These are phyloP conservation scores for Peromyscus attwateri DNA, from an alignment of 2,797 vertebrate genomes.

Conservation along the genomic window DNA sequence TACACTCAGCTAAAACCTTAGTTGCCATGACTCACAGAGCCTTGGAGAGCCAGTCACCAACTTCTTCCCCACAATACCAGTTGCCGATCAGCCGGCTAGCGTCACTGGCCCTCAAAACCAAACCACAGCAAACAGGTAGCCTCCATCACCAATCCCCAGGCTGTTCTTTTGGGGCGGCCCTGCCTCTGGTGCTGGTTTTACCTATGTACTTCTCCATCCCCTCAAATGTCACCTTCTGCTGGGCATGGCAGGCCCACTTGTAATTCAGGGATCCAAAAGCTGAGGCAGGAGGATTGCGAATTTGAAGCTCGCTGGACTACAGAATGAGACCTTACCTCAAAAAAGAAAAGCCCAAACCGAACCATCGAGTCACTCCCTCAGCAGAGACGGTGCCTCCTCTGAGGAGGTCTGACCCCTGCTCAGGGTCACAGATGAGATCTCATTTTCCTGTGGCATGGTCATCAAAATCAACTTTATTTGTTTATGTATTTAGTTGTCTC, in stretches of 20 bases:
- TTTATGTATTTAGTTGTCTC: neutral
- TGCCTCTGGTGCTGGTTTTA: neutral
- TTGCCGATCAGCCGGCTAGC: rapidly evolving
- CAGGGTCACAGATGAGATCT: neutral
- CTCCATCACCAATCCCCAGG: rapidly evolving
- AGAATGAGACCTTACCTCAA: neutral
- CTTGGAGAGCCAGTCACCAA: neutral
- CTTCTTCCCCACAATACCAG: neutral
- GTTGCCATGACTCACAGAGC: too few relatives aligned
- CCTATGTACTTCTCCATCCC: rapidly evolving
- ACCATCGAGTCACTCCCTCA: neutral
- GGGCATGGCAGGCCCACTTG: neutral
- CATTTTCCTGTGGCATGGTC: neutral
- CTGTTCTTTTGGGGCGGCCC: rapidly evolving
- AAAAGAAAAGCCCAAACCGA: neutral
- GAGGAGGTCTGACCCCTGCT: neutral
- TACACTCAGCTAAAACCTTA: neutral
- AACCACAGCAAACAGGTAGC: neutral
- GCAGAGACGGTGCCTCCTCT: neutral
- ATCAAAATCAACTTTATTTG: neutral
- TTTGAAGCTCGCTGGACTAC: neutral
- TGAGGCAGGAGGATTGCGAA: neutral
- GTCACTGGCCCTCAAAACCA: neutral
- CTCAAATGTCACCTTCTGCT: neutral
- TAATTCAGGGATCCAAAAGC: neutral